A percentile compares a stretch with the other conserved stretches of the same genome.
phyloP scores from a whole-genome alignment of 2,113 vertebrate species.

The Rhynchomys soricoides region DNA sequence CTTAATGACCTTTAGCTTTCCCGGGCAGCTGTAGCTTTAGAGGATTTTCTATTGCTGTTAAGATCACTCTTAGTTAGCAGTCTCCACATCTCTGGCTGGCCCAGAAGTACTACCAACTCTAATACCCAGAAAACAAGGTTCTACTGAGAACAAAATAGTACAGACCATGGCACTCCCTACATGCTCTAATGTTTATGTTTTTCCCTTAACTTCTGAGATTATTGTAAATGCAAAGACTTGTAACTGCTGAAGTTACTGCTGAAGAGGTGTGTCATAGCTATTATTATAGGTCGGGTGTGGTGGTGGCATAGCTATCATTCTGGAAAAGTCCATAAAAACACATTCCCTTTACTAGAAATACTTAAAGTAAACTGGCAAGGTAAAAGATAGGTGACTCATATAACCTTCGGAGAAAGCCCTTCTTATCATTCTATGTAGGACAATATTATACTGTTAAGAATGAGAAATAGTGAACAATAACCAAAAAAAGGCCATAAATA shows the following conservation, averaged over 20 bases:
- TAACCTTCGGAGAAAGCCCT: background rate
- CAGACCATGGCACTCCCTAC: background rate
- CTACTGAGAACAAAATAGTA: background rate
- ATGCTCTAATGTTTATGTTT: background rate
- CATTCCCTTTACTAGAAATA: background rate
- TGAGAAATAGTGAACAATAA: background rate
- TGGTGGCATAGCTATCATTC: background rate
- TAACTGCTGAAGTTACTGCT: background rate
- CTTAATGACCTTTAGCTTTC: background rate
- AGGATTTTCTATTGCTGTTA: background rate
- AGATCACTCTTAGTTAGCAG: background rate
- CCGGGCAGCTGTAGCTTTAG: background rate
- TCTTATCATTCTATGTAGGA: background rate
- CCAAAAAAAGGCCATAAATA: background rate
- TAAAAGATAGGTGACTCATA: constrained; percentile 3
- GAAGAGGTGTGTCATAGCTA: background rate
- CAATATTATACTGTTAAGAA: background rate
- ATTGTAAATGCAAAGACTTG: constrained; percentile 43
- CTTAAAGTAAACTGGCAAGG: constrained; percentile 19
- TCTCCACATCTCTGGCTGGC: background rate
- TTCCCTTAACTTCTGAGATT: constrained; percentile 2
- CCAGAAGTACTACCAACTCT: background rate
- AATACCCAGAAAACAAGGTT: constrained; percentile 4
- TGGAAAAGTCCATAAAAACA: constrained; percentile 3
- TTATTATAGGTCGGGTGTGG: background rate